Evolutionary conservation across 2,888 invertebrate species (phyloP).

Genomic region (Magallana nippona): DNA sequence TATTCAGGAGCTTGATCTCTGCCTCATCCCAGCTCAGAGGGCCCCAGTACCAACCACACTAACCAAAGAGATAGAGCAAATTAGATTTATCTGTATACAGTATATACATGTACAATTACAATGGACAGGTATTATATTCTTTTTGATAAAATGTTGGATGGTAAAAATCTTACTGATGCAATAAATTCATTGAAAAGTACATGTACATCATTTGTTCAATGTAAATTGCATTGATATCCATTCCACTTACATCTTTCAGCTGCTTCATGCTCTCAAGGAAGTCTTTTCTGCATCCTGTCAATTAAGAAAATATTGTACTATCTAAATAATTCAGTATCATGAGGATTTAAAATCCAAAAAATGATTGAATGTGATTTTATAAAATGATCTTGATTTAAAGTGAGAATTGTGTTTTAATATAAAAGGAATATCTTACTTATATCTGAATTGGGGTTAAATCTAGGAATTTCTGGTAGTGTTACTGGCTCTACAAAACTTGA

Average conservation of each 20-base stretch:
- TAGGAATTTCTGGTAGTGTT: conserved; percentile 10
- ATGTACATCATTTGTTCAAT: no score
- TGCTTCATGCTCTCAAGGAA: conserved; percentile 74
- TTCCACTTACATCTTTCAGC: conserved; percentile 71
- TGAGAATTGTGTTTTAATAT: not conserved
- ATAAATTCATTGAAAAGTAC: no score
- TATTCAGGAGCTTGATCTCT: conserved; percentile 85
- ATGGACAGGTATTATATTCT: no score
- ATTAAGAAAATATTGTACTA: not conserved
- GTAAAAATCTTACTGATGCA: no score
- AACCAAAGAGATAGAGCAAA: conserved; percentile 43
- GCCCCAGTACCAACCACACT: conserved; percentile 89
- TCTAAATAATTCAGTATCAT: no score
- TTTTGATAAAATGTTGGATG: no score
- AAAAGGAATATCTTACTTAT: not conserved
- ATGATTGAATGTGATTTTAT: no score
- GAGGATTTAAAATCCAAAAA: no score
- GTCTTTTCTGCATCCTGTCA: conserved; percentile 60
- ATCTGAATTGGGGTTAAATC: conserved; percentile 3
- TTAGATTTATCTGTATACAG: not conserved
- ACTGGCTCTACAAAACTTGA: conserved; percentile 12
- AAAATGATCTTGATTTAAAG: no score
- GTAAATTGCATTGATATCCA: not conserved
- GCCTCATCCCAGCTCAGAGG: conserved; percentile 87
- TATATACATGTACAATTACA: no score